Evolutionary conservation across 2,888 invertebrate genomes (phyloP).

Genomic region (Crioceris asparagi): DNA sequence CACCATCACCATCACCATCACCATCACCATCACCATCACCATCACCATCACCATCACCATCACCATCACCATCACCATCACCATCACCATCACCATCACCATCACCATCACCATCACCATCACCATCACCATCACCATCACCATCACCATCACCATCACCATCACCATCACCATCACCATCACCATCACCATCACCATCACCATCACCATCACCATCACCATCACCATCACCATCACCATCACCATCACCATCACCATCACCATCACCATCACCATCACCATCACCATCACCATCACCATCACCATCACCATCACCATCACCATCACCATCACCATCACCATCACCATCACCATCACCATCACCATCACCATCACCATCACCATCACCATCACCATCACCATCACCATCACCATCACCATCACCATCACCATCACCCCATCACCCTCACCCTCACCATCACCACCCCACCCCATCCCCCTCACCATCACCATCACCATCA

Average conservation of each 20-base stretch:
- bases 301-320: background rate
- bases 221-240: background rate
- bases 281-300: background rate
- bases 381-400: background rate
- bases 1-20: background rate
- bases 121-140: background rate
- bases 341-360: background rate
- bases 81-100: background rate
- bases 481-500: too few relatives aligned
- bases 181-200: background rate
- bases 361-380: background rate
- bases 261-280: background rate
- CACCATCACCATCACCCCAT: background rate
- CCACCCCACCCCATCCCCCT: background rate
- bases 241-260: background rate
- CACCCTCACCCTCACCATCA: background rate
- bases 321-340: background rate
- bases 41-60: background rate
- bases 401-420: background rate
- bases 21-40: background rate
- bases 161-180: background rate
- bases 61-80: background rate
- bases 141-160: background rate
- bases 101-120: background rate
- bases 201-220: background rate